Base-by-base conservation (phyloP, 2,797 vertebrate species). In the Novumbra hubbsi region DNA sequence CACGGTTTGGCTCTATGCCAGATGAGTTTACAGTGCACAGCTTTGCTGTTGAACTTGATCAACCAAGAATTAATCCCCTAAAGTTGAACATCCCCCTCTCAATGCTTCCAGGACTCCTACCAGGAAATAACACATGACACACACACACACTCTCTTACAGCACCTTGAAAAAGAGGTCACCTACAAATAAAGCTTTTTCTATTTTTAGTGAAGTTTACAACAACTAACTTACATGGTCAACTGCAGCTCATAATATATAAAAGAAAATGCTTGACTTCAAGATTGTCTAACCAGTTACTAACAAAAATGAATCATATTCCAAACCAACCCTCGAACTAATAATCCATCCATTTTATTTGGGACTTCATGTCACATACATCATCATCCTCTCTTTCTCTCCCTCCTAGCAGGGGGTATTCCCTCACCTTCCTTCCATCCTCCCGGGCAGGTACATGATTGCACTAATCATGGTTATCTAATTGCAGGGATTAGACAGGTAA, bases 401-500 rank as follows among this genome's bases (percentile, higher is more conserved):
- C 52, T 75, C 27, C 27, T 19, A 74, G 66, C 38, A 52, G 28
- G 68, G 21, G 55, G 11, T 60, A 27, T 60, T 27, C 16, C 55
- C n/a, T 8, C 67, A 70, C 76, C 62, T 38, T 38, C 34, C 34
- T 5, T 28, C 73, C 52, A 71, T 74, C 72, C 34, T 62, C 78
- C 72, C 70, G 76, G 70, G 48, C 80, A 73, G 84, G 85, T 87
- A 88, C 76, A 79, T 79, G 77, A 84, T 82, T 85, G 81, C 79
- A 82, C 89, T 91, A 92, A 93, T 92, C 88, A 85, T 78, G 78
- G 84, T 88, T 81, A 92, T 92, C 90, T 91, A 90, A 92, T 92
- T 90, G 84, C 83, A 79, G 76, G 87, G 87, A 91, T 92, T 90
- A 90, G 78, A 82, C 79, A 90, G 87, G 86, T 91, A 91, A 92